Evolutionary conservation across 2,113 vertebrate genomes (phyloP).

Genomic region (Tautogolabrus adspersus): DNA sequence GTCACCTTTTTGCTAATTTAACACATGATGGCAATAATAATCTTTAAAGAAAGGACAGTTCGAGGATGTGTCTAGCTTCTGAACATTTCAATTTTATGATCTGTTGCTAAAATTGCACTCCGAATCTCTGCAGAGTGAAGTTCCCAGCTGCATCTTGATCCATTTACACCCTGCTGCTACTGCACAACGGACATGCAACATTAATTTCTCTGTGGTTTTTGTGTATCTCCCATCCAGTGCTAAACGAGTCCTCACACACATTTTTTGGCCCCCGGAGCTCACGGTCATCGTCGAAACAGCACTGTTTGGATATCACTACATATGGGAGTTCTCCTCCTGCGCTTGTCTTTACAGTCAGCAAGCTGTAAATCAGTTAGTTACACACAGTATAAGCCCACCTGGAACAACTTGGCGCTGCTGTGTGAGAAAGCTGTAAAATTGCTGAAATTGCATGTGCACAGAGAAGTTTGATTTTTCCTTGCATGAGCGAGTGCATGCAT

Average conservation of each 20-base stretch:
- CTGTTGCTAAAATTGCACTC: slow-evolving; percentile 17
- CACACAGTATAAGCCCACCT: slow-evolving; percentile 50
- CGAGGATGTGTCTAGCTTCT: background rate
- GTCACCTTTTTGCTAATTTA: slow-evolving; percentile 3
- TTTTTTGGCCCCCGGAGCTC: slow-evolving; percentile 3
- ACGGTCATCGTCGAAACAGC: slow-evolving; percentile 30
- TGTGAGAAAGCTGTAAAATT: slow-evolving; percentile 23
- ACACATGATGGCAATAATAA: background rate
- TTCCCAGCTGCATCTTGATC: slow-evolving; percentile 16
- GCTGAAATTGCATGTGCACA: slow-evolving; percentile 8
- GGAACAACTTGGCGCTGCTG: slow-evolving; percentile 27
- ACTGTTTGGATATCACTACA: slow-evolving; percentile 37
- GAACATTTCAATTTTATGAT: slow-evolving; percentile 3
- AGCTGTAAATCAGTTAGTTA: slow-evolving; percentile 63
- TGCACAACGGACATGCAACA: slow-evolving; percentile 48
- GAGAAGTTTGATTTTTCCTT: background rate
- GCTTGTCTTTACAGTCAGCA: slow-evolving; percentile 14
- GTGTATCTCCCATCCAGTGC: slow-evolving; percentile 11
- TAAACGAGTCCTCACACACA: slow-evolving; percentile 44
- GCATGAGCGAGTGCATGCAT: background rate
- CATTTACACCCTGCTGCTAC: slow-evolving; percentile 49
- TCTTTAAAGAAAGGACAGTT: background rate
- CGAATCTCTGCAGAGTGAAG: background rate
- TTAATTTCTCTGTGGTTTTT: slow-evolving; percentile 49
- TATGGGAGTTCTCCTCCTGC: slow-evolving; percentile 36